phyloP scores from a whole-genome alignment of 2,888 invertebrate species.

The Liopterus haemorrhoidalis region DNA sequence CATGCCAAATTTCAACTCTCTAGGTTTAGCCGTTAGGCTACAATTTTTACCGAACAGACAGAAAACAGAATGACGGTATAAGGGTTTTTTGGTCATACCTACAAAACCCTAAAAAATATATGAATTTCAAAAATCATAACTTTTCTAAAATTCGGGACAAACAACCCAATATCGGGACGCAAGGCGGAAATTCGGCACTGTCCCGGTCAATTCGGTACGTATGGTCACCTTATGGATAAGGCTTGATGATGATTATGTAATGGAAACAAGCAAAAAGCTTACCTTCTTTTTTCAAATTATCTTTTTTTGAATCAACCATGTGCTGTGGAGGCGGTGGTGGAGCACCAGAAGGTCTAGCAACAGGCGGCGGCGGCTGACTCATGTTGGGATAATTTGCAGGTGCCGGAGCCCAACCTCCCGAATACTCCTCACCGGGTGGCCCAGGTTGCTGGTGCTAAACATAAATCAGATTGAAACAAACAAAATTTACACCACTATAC shows the following conservation, averaged over 20 bases:
- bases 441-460: slow-evolving; percentile 26
- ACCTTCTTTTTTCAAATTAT: slow-evolving; percentile 53
- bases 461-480: too few relatives aligned
- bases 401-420: slow-evolving; percentile 35
- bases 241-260: slow-evolving; percentile 13
- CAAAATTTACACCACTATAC: slow-evolving; percentile 30
- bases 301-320: slow-evolving; percentile 37
- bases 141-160: not conserved
- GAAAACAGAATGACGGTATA: too few relatives aligned
- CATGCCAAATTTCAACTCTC: too few relatives aligned
- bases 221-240: too few relatives aligned
- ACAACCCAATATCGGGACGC: slow-evolving; percentile 26
- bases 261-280: slow-evolving; percentile 25
- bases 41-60: too few relatives aligned
- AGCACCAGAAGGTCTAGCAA: slow-evolving; percentile 31
- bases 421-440: slow-evolving; percentile 32
- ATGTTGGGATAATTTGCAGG: slow-evolving; percentile 26
- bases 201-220: too few relatives aligned
- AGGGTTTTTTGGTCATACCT: too few relatives aligned
- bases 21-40: too few relatives aligned
- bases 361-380: slow-evolving; percentile 22
- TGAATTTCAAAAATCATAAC: too few relatives aligned
- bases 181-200: slow-evolving; percentile 35
- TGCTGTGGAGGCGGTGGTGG: slow-evolving; percentile 32
- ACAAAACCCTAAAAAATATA: too few relatives aligned